phyloP scores from a whole-genome alignment of 2,113 vertebrate species.

The Phainopepla nitens region DNA sequence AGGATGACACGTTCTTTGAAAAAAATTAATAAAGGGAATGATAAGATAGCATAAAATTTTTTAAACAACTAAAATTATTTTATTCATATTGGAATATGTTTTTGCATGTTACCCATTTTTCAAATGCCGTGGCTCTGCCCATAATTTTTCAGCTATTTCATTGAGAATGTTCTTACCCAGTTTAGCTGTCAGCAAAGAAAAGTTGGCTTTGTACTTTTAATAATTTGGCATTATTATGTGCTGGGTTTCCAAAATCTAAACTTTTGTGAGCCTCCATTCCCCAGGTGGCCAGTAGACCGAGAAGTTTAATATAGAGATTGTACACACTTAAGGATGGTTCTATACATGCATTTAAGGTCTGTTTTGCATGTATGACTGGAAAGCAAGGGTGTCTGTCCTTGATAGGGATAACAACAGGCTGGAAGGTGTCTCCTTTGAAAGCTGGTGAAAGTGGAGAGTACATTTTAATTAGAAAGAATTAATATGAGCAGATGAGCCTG shows the following conservation, averaged over 20 bases:
- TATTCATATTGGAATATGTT: background rate
- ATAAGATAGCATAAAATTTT: background rate
- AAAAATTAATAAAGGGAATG: background rate
- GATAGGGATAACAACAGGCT: background rate
- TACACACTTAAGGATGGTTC: rapidly evolving
- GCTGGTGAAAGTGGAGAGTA: rapidly evolving
- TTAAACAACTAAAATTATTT: background rate
- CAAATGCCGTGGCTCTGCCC: background rate
- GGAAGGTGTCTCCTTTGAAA: background rate
- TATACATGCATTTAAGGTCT: background rate
- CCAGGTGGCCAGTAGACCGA: background rate
- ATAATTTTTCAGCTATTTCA: background rate
- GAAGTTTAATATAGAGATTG: background rate
- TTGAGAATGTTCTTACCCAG: background rate
- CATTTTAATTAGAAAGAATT: background rate
- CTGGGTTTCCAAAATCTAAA: background rate
- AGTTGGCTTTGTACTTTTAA: background rate
- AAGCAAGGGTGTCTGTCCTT: background rate
- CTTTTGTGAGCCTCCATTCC: background rate
- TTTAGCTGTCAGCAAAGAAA: background rate
- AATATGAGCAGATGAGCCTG: background rate
- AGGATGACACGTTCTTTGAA: background rate
- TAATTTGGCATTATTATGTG: background rate
- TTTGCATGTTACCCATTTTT: background rate
- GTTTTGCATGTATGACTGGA: background rate